These are phyloP conservation scores for Battus philenor DNA, from an alignment of 1,140 invertebrate genomes.

Conservation along the genomic window DNA sequence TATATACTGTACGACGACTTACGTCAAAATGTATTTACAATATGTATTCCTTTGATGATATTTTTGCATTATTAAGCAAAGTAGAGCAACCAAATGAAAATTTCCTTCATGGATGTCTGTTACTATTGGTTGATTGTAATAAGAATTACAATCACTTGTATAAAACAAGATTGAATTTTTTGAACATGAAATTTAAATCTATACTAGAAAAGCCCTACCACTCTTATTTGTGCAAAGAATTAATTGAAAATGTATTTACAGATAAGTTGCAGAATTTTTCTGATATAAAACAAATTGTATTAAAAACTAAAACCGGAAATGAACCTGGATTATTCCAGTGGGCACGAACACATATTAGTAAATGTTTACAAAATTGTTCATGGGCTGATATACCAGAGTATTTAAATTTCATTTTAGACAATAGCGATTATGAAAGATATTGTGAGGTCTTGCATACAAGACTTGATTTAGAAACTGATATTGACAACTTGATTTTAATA, in stretches of 20 bases:
- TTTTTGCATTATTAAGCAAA: conserved; percentile 30
- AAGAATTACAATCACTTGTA: conserved; percentile 27
- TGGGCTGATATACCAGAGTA: conserved; percentile 33
- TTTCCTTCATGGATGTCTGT: conserved; percentile 52
- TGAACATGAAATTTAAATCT: conserved; percentile 24
- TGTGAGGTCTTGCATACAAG: conserved; percentile 34
- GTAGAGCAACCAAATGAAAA: conserved; percentile 43
- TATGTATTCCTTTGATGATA: conserved; percentile 37
- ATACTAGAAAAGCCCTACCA: conserved; percentile 21
- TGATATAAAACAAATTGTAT: conserved; percentile 28
- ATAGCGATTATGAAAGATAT: conserved; percentile 39
- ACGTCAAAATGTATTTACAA: conserved; percentile 56
- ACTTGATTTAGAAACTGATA: conserved; percentile 22
- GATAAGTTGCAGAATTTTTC: conserved; percentile 14
- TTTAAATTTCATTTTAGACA: conserved; percentile 32
- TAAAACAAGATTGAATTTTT: conserved; percentile 16
- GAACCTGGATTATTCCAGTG: conserved; percentile 41
- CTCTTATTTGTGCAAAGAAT: conserved; percentile 41
- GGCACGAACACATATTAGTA: conserved; percentile 35
- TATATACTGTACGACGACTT: conserved; percentile 58
- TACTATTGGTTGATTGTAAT: conserved; percentile 38
- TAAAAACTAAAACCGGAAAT: conserved; percentile 21
- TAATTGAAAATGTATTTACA: conserved; percentile 31
- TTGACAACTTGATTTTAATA: conserved; percentile 24
- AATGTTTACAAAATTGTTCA: conserved; percentile 27